Evolutionary conservation across 2,888 invertebrate species (phyloP), one percentile per base, ranked within the genome.

Genomic region (Cyclophora albipunctata): DNA sequence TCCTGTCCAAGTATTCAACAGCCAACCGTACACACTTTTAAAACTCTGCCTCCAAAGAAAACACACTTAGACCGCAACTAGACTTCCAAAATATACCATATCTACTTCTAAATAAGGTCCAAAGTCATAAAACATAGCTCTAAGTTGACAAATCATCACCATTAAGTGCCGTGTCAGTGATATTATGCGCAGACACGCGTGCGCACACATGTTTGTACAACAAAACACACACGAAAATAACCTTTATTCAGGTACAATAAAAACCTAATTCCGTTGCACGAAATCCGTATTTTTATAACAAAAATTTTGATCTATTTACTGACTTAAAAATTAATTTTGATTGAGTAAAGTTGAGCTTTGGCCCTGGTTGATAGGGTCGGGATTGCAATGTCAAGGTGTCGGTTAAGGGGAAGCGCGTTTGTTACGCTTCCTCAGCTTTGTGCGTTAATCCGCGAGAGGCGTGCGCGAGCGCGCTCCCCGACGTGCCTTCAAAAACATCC

Each of bases 121-220:
- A 59, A 61, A 64, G 51, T 73, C 7, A 40, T 45, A 52, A 57
- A 53, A 6, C 37, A n/a, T 2, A 5, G 40, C 45, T 45, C 48
- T 71, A 77, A 82, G 78, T 81, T 84, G 84, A 84, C 84, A 84
- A 77, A 83, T 84, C 85, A 86, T 84, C 82, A 73, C 69, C 72
- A 69, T 71, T 74, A 73, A 71, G 75, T 76, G 79, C 78, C 80
- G 69, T 80, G 79, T 76, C 75, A 74, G 81, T 79, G 79, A 84
- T 80, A 85, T 85, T 86, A 86, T 86, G 86, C 86, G 76, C 73
- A 76, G 83, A 78, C 86, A 86, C 84, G 85, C 79, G 76, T 73
- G 62, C 66, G 61, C 63, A 64, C 71, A 69, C 64, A 71, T 68
- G 66, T 68, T 69, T 68, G 59, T 58, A 48, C 51, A 58, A 50